Evolutionary conservation across 2,113 vertebrate genomes (phyloP).

Genomic region (Cyprinodon brontotheroides): DNA sequence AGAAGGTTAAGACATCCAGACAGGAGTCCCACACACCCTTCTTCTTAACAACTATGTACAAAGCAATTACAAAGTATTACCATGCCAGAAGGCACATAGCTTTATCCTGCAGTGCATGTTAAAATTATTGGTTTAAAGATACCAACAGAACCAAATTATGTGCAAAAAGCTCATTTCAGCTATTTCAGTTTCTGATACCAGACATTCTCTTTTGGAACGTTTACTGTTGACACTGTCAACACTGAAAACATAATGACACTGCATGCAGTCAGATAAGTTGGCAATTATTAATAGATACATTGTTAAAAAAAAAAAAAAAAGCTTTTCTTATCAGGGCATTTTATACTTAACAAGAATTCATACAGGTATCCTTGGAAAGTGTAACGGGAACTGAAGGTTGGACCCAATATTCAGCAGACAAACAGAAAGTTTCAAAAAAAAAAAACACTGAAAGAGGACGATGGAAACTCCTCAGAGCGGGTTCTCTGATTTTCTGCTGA

Average conservation of each 20-base stretch:
- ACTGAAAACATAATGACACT: not conserved
- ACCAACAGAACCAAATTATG: not conserved
- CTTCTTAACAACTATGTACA: not conserved
- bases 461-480: too few species aligned
- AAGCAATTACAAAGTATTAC: not conserved
- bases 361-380: not conserved
- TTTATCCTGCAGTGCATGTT: not conserved
- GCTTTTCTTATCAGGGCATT: not conserved
- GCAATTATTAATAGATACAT: too few species aligned
- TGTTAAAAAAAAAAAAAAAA: not conserved
- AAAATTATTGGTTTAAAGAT: not conserved
- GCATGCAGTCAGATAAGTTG: not conserved
- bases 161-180: not conserved
- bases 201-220: not conserved
- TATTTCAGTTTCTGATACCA: not conserved
- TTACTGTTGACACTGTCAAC: not conserved
- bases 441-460: too few species aligned
- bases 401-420: too few species aligned
- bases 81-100: not conserved
- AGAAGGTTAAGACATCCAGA: not conserved
- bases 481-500: too few species aligned
- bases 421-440: too few species aligned
- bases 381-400: too few species aligned
- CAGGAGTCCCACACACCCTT: not conserved
- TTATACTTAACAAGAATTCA: not conserved